Conservation (phyloP, 2,888 invertebrate species). For the Quadroppia sp. region DNA sequence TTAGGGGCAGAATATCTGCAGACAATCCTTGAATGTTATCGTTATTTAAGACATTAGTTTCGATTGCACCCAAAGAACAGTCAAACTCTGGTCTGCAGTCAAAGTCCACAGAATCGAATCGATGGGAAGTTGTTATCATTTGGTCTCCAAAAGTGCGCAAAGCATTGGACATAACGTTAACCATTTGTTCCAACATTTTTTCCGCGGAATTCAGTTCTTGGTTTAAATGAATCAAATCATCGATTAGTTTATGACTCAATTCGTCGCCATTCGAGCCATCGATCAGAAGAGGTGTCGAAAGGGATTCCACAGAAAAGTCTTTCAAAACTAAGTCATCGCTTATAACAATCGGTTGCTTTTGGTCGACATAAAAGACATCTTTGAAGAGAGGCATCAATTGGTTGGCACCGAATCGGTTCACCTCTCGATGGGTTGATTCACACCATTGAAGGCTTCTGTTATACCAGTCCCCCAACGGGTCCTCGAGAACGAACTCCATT, state of each 20-base stretch:
- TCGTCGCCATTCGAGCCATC: not conserved
- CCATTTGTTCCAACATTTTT: not conserved
- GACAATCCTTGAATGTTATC: constrained; percentile 42
- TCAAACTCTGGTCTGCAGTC: constrained; percentile 35
- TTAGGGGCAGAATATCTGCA: constrained; percentile 41
- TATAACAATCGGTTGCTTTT: constrained; percentile 43
- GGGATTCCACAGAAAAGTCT: constrained; percentile 27
- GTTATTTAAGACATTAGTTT: constrained; percentile 42
- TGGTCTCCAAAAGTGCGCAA: constrained; percentile 17
- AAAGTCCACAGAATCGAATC: constrained; percentile 43
- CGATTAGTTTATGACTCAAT: constrained; percentile 9
- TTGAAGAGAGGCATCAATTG: not conserved
- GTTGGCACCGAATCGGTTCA: not conserved
- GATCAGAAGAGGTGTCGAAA: not conserved
- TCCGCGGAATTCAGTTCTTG: not conserved
- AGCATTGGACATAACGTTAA: not conserved
- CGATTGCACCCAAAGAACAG: constrained; percentile 40
- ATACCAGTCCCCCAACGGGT: constrained; percentile 40
- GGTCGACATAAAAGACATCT: constrained; percentile 43
- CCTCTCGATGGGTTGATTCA: constrained; percentile 14
- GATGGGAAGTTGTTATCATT: constrained; percentile 1
- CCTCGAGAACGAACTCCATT: constrained; percentile 42
- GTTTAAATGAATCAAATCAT: not conserved
- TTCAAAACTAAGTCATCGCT: constrained; percentile 43
- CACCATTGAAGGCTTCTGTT: constrained; percentile 43